phyloP scores from a whole-genome alignment of 2,888 invertebrate species.

The Invenusta paracnida region DNA sequence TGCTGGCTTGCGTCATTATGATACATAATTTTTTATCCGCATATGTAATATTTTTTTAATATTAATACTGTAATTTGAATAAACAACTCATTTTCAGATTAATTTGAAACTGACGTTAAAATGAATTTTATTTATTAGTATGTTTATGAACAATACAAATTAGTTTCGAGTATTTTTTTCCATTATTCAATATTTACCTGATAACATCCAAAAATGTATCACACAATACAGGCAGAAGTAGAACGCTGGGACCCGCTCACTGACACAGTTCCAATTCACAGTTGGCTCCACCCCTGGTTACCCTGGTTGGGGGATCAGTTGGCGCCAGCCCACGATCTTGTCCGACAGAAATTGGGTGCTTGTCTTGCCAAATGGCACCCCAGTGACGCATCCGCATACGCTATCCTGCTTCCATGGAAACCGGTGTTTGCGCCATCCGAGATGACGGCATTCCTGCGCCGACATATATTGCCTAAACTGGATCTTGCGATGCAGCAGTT shows the following conservation, averaged over 20 bases:
- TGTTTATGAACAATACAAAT: neutral
- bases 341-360: conserved; percentile 80
- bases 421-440: conserved; percentile 69
- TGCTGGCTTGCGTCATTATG: no score
- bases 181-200: no score
- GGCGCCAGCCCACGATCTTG: conserved; percentile 74
- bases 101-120: no score
- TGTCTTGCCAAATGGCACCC: conserved; percentile 92
- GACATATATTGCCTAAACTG: conserved; percentile 65
- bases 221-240: conserved; percentile 30
- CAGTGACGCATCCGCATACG: conserved; percentile 82
- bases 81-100: no score
- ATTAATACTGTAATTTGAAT: no score
- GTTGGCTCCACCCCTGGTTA: conserved; percentile 91
- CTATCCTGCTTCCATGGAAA: conserved; percentile 85
- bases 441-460: conserved; percentile 75
- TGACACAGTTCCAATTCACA: conserved; percentile 88
- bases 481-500: conserved; percentile 55
- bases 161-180: no score
- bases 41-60: no score
- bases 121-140: neutral
- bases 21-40: no score
- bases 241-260: conserved; percentile 82
- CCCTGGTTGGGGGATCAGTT: conserved; percentile 54
- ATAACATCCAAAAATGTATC: neutral